phyloP scores from a whole-genome alignment of 2,113 vertebrate species.

The Campylorhamphus procurvoides region DNA sequence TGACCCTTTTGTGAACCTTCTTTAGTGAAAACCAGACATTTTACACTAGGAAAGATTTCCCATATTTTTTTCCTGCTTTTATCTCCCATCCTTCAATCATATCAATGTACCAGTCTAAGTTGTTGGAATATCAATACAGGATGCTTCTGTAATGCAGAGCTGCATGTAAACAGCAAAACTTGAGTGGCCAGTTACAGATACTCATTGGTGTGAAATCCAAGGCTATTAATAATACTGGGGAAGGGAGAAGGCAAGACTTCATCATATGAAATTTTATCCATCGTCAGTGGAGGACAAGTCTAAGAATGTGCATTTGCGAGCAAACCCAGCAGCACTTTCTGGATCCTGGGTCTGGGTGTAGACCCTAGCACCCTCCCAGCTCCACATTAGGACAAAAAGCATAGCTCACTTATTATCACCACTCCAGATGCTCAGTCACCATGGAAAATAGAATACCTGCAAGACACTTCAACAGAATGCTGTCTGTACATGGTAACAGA shows the following conservation, averaged over 20 bases:
- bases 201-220: background rate
- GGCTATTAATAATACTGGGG: background rate
- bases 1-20: background rate
- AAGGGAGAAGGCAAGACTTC: background rate
- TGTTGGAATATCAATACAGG: background rate
- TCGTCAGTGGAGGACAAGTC: background rate
- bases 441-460: background rate
- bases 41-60: background rate
- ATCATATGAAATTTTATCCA: background rate
- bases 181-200: background rate
- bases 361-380: background rate
- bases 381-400: background rate
- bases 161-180: background rate
- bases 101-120: background rate
- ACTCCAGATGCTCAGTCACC: background rate
- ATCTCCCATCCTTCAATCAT: background rate
- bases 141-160: background rate
- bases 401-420: background rate
- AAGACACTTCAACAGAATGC: background rate
- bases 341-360: background rate
- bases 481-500: accelerated
- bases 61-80: background rate
- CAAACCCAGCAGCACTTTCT: background rate
- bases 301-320: background rate
- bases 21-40: background rate